A percentile compares a stretch with the other conserved stretches of the same genome.
These are phyloP conservation scores for Gasteruption jaculator DNA, from an alignment of 2,888 invertebrate genomes.

Conservation along the genomic window DNA sequence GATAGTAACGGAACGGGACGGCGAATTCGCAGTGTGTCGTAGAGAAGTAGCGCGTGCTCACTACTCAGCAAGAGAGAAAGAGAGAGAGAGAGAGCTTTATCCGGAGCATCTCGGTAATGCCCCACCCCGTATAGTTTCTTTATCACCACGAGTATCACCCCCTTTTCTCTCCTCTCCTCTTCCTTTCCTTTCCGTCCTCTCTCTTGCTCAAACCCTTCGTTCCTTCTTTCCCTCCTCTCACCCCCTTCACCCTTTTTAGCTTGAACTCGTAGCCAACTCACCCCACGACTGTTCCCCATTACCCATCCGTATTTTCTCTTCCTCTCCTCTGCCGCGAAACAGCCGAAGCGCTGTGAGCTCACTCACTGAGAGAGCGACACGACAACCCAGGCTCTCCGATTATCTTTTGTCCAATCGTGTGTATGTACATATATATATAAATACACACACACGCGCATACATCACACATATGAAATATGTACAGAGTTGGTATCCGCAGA, in stretches of 20 bases:
- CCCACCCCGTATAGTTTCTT: no score
- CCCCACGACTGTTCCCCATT: constrained; percentile 21
- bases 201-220: constrained; percentile 7
- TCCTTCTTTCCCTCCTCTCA: constrained; percentile 1
- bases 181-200: constrained; percentile 4
- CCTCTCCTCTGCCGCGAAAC: constrained; percentile 19
- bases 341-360: constrained; percentile 15
- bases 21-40: constrained; percentile 19
- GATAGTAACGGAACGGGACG: constrained; percentile 5
- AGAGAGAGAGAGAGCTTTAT: no score
- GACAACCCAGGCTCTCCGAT: constrained; percentile 23
- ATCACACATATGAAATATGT: no score
- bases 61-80: constrained; percentile 31
- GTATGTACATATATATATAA: constrained; percentile 6
- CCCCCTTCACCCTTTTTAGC: constrained; percentile 1
- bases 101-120: no score
- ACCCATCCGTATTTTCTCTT: constrained; percentile 16
- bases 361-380: constrained; percentile 3
- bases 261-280: constrained; percentile 15
- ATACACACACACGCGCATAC: constrained; percentile 2
- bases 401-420: constrained; percentile 27
- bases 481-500: no score
- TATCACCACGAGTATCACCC: constrained; percentile 23
- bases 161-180: constrained; percentile 10
- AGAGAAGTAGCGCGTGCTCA: constrained; percentile 37